phyloP scores from a whole-genome alignment of 2,888 invertebrate species.

The Mylabris sibirica region DNA sequence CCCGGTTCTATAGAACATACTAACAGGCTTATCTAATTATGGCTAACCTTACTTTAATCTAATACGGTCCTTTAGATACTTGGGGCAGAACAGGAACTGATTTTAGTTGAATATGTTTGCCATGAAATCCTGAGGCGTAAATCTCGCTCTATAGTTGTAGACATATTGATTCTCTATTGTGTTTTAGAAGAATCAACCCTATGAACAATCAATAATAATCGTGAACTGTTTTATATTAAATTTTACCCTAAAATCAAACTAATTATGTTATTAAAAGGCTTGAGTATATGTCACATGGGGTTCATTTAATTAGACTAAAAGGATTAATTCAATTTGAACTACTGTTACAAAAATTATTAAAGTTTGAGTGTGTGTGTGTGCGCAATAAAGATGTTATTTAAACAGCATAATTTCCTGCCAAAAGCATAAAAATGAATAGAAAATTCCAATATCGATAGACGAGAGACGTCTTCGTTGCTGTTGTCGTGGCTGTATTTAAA shows the following conservation, averaged over 20 bases:
- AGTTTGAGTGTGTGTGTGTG: too few relatives aligned
- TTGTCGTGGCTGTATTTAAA: constrained; percentile 29
- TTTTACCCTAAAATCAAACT: constrained; percentile 4
- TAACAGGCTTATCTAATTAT: too few relatives aligned
- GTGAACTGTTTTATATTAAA: background rate
- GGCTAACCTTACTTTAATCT: too few relatives aligned
- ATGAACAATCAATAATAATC: background rate
- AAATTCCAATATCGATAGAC: constrained; percentile 36
- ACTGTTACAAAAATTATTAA: background rate
- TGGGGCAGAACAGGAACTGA: too few relatives aligned
- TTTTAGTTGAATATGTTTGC: too few relatives aligned
- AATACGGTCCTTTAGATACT: too few relatives aligned
- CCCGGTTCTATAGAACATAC: too few relatives aligned
- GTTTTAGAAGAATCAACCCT: background rate
- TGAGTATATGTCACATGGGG: background rate
- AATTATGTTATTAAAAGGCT: constrained; percentile 3
- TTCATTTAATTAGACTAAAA: background rate
- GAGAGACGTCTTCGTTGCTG: constrained; percentile 12
- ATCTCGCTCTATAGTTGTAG: too few relatives aligned
- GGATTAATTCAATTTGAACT: constrained; percentile 5
- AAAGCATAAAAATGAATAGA: constrained; percentile 32
- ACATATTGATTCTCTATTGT: background rate
- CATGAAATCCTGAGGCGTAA: too few relatives aligned
- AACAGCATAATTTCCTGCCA: constrained; percentile 37
- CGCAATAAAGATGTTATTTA: constrained; percentile 25